phyloP scores from a whole-genome alignment of 2,797 vertebrate species.

The Phataginus tricuspis region DNA sequence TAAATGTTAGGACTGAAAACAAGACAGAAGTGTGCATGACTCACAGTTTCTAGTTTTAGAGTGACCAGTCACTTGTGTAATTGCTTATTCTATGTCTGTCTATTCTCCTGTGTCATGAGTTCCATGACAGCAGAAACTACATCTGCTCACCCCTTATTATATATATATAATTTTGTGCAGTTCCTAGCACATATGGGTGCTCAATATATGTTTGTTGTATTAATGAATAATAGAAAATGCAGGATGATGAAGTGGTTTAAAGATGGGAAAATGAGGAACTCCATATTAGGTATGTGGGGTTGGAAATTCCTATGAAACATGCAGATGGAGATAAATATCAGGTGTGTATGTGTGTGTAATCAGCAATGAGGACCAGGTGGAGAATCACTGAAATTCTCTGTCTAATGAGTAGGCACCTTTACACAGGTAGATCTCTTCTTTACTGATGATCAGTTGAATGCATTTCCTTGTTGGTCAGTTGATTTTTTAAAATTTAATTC shows the following conservation, averaged over 20 bases:
- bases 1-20: neutral
- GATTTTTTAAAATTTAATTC: too few relatives aligned
- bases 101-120: neutral
- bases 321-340: neutral
- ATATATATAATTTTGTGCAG: neutral
- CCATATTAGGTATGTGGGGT: neutral
- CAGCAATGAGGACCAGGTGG: neutral
- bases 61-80: neutral
- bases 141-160: neutral
- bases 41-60: neutral
- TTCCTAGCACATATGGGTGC: neutral
- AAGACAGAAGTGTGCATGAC: neutral
- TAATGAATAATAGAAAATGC: neutral
- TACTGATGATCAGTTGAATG: neutral
- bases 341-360: neutral
- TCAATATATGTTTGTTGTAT: slow-evolving; percentile 10
- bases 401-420: neutral
- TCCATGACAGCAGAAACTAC: neutral
- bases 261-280: neutral
- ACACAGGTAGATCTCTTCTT: neutral
- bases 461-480: neutral
- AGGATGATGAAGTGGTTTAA: neutral
- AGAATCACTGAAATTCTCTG: neutral
- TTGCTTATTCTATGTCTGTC: neutral
- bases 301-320: slow-evolving; percentile 8